Conservation (phyloP, 2,113 vertebrate species). For the Polyodon spathula region DNA sequence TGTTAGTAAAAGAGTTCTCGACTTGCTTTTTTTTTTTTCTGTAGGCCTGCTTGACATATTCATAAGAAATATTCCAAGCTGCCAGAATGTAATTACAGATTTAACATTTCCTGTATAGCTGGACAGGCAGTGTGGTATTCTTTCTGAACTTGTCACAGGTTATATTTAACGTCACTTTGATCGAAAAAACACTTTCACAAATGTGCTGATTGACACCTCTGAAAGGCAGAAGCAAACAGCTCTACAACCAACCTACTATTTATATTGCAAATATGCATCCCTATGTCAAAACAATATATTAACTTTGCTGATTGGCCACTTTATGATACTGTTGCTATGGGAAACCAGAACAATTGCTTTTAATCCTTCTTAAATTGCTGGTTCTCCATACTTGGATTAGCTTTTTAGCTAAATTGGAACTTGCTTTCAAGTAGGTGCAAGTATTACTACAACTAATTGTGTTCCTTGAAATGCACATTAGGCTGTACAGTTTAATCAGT, state of each 20-base stretch:
- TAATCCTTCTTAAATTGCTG: conserved; percentile 54
- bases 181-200: conserved; percentile 55
- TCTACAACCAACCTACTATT: conserved; percentile 73
- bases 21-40: conserved; percentile 3
- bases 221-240: conserved; percentile 61
- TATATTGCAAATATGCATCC: conserved; percentile 63
- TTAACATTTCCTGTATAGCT: conserved; percentile 52
- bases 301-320: conserved; percentile 62
- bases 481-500: conserved; percentile 35
- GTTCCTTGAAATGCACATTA: no score
- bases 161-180: conserved; percentile 62
- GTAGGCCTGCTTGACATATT: conserved; percentile 28
- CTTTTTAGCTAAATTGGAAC: conserved; percentile 33
- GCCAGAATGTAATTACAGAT: conserved; percentile 53
- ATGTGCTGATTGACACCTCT: conserved; percentile 61
- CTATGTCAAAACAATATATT: conserved; percentile 70
- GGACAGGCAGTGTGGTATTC: conserved; percentile 55
- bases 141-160: conserved; percentile 51
- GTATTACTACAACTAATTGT: conserved; percentile 26
- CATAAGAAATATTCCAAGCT: conserved; percentile 44
- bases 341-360: conserved; percentile 63
- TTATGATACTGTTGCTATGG: conserved; percentile 60
- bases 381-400: conserved; percentile 42
- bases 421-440: conserved; percentile 36
- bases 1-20: no score